Percentiles rank a stretch among this genome's conserved stretches.
phyloP scores from a whole-genome alignment of 1,140 invertebrate species.

The Cherax quadricarinatus region DNA sequence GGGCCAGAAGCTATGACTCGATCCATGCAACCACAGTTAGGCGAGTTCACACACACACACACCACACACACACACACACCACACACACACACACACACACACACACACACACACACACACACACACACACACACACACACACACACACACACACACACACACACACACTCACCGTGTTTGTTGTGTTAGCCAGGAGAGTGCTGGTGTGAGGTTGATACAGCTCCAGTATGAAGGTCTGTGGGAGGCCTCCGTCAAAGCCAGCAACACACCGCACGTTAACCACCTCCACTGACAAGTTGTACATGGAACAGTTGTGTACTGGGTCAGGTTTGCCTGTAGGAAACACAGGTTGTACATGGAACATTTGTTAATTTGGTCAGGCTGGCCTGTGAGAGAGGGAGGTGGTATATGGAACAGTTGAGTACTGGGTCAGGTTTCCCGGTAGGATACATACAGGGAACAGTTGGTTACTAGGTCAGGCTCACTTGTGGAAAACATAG shows the following conservation, averaged over 20 bases:
- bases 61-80: too few species aligned
- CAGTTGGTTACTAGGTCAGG: too few species aligned
- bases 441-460: not conserved
- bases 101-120: too few species aligned
- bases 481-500: not conserved
- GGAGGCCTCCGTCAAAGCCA: constrained; percentile 35
- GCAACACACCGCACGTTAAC: constrained; percentile 37
- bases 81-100: too few species aligned
- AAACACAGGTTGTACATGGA: not conserved
- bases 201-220: constrained; percentile 23
- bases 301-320: constrained; percentile 33
- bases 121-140: too few species aligned
- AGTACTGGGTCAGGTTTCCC: constrained; percentile 25
- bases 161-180: constrained; percentile 5
- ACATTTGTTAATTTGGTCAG: too few species aligned
- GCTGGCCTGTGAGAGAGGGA: not conserved
- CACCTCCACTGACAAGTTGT: constrained; percentile 26
- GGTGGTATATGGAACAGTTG: constrained; percentile 30
- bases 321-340: constrained; percentile 21
- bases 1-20: too few species aligned
- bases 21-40: too few species aligned
- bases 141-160: too few species aligned
- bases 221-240: constrained; percentile 37
- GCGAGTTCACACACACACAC: too few species aligned
- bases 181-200: constrained; percentile 14